Percentiles rank a stretch among this genome's conserved stretches.
These are phyloP conservation scores for Lepidurus packardi DNA, from an alignment of 1,140 invertebrate genomes.

Conservation along the genomic window DNA sequence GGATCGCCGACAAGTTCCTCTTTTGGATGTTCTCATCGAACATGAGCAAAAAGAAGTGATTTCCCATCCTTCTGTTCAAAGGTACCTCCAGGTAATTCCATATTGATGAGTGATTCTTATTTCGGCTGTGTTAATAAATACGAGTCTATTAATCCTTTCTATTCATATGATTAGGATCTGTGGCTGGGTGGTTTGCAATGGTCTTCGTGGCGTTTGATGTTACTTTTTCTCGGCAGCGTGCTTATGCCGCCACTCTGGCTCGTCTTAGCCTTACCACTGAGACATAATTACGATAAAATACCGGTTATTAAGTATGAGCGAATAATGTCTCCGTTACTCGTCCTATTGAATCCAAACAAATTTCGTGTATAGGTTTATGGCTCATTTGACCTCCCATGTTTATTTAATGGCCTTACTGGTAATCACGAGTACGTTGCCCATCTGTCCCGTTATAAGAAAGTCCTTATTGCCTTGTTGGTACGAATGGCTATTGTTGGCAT, in stretches of 20 bases:
- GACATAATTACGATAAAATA: constrained; percentile 86
- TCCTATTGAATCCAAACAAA: not conserved
- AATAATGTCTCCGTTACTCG: not conserved
- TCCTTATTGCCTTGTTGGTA: constrained; percentile 60
- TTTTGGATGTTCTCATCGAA: constrained; percentile 95
- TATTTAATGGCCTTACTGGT: constrained; percentile 91
- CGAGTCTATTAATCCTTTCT: constrained; percentile 40
- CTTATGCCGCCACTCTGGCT: constrained; percentile 94
- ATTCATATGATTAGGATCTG: constrained; percentile 72
- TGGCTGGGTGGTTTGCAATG: constrained; percentile 94
- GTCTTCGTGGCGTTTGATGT: constrained; percentile 88
- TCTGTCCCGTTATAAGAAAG: constrained; percentile 52
- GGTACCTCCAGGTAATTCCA: constrained; percentile 70
- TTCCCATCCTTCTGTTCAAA: constrained; percentile 79
- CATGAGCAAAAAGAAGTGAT: constrained; percentile 97
- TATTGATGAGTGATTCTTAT: not conserved
- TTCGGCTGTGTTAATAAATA: not conserved
- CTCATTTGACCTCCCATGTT: constrained; percentile 95
- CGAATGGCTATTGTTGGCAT: constrained; percentile 91
- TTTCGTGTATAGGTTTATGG: constrained; percentile 75
- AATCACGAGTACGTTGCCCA: constrained; percentile 83
- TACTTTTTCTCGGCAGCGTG: constrained; percentile 85
- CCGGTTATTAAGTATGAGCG: constrained; percentile 73
- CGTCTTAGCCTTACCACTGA: constrained; percentile 88
- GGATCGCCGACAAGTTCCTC: constrained; percentile 84